Base-by-base conservation (phyloP, 2,888 invertebrate genomes). In the Dioctria linearis region DNA sequence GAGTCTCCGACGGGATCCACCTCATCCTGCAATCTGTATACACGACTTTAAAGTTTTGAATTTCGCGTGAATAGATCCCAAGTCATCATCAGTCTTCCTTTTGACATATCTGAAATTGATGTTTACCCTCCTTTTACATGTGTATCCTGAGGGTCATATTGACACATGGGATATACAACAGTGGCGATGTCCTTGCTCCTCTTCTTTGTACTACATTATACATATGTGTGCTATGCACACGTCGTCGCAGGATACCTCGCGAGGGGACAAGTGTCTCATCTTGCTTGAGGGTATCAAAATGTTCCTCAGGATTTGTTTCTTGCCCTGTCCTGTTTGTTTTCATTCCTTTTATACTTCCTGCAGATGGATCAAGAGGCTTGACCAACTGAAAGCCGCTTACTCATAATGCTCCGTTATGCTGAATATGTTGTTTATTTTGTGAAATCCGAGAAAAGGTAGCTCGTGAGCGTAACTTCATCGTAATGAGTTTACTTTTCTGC, bases 61-160 rank as follows among this genome's bases (percentile, higher is more conserved):
- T 79, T 57, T 80, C 80, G 82, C 76, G 82, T 80, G 80, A 82
- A 82, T 80, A 37, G 80, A 82, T 80, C 71, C 63, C 39, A 79
- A 80, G 75, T 82, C 76, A 78, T 82, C 76, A 80, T 80, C 82
- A 78, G 79, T 79, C 80, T 80, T 76, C 66, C 69, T 71, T 82
- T 82, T 82, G 80, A 80, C 82, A 49, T 71, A 79, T 67, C 79
- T 79, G 79, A 82, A 82, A 82, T 82, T 82, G 79, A 82, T 82
- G 80, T 82, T 82, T 82, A 80, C 80, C 79, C 80, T 82, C 65
- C 73, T 79, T 79, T 82, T 82, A 82, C 80, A 82, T 82, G 75
- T 82, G 82, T 82, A 82, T 80, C 82, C 82, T 82, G 75, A 80
- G 63, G 80, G 82, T 82, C 82, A 82, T 82, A 82, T 82, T 82